phyloP scores from a whole-genome alignment of 2,797 vertebrate genomes.

The Zalophus californianus region DNA sequence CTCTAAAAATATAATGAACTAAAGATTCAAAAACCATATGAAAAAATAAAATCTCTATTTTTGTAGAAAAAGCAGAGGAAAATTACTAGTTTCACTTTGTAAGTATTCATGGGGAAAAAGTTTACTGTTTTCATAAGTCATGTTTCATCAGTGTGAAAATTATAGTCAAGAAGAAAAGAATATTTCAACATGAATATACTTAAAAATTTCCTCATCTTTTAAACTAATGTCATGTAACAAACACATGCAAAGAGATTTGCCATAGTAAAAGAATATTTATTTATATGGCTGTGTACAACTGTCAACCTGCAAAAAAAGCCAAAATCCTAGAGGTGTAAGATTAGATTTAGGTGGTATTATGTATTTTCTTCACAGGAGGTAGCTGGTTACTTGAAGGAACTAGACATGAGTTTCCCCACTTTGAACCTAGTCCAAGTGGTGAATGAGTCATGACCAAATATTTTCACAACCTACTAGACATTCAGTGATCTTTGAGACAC shows the following conservation, averaged over 20 bases:
- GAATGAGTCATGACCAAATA: constrained; percentile 66
- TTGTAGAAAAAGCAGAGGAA: neutral
- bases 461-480: constrained; percentile 64
- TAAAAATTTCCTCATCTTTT: neutral
- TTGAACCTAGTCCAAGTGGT: constrained; percentile 58
- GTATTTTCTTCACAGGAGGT: neutral
- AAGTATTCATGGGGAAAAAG: neutral
- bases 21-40: neutral
- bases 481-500: constrained; percentile 46
- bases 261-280: neutral
- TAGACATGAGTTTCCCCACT: neutral
- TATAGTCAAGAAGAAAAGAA: neutral
- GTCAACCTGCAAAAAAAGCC: neutral
- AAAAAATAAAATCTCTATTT: neutral
- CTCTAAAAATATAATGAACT: neutral
- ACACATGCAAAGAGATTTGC: neutral
- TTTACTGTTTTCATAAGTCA: neutral
- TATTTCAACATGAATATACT: neutral
- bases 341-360: neutral
- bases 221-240: neutral
- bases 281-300: neutral
- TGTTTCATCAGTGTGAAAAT: constrained; percentile 1
- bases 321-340: neutral
- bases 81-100: neutral
- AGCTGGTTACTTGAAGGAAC: neutral